These are phyloP conservation scores for Acronicta aceris DNA, from an alignment of 2,888 invertebrate genomes.

Conservation along the genomic window DNA sequence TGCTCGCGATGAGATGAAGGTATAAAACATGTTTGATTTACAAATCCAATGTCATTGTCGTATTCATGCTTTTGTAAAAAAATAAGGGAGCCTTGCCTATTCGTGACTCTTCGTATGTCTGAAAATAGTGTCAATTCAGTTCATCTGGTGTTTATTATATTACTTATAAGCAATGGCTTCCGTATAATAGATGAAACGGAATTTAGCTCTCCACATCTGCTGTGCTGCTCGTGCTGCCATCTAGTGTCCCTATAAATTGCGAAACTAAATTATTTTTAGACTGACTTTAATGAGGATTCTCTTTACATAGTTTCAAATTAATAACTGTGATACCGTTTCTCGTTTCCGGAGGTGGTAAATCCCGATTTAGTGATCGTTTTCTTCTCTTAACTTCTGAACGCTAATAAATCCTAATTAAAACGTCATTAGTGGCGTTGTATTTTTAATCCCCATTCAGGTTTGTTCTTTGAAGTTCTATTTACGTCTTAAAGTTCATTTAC, in stretches of 20 bases:
- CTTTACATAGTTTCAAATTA: constrained; percentile 14
- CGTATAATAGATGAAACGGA: not conserved
- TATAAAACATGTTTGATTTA: constrained; percentile 46
- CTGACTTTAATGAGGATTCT: constrained; percentile 1
- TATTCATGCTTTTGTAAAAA: constrained; percentile 15
- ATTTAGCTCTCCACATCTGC: not conserved
- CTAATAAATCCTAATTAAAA: constrained; percentile 58
- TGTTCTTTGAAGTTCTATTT: constrained; percentile 55
- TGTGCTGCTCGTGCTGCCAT: not conserved
- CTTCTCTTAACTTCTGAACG: constrained; percentile 29
- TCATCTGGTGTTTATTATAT: not conserved
- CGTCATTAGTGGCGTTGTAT: constrained; percentile 50
- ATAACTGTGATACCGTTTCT: constrained; percentile 7
- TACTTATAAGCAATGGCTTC: constrained; percentile 14
- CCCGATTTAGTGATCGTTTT: constrained; percentile 27
- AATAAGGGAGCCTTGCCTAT: not conserved
- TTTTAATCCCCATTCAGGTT: constrained; percentile 47
- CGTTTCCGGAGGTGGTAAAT: constrained; percentile 27
- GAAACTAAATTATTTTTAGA: not conserved
- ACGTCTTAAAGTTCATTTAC: constrained; percentile 54
- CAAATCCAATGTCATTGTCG: constrained; percentile 34
- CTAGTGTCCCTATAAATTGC: constrained; percentile 1
- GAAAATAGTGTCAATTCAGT: not conserved
- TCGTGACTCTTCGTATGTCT: not conserved
- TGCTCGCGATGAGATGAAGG: constrained; percentile 62